Conservation (phyloP, 2,888 invertebrate species). For the Amiota communis region DNA sequence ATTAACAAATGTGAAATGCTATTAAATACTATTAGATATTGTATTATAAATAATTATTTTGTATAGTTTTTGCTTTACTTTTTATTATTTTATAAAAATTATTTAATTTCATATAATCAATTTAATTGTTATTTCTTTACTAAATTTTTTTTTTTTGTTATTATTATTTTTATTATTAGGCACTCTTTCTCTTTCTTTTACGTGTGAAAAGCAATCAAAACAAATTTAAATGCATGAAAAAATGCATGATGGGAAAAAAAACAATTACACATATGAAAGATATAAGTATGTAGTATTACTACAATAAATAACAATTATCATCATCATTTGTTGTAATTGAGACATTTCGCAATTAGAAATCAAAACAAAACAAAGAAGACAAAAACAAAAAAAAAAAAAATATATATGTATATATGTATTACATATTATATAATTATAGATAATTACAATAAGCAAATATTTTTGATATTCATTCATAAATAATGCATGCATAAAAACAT, state of each 20-base stretch:
- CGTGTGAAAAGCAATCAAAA: constrained; percentile 32
- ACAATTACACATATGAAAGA: background rate
- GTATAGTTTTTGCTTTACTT: no score
- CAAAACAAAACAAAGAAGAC: background rate
- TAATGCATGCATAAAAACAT: no score
- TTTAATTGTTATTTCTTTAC: background rate
- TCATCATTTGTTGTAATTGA: no score
- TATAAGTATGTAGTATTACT: no score
- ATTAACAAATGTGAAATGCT: no score
- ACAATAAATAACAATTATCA: no score
- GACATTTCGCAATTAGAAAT: no score
- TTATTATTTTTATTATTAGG: background rate
- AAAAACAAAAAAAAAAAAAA: constrained; percentile 23
- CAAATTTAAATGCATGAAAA: constrained; percentile 17
- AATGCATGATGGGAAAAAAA: constrained; percentile 30
- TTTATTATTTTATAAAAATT: background rate
- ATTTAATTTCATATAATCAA: background rate
- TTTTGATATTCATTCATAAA: no score
- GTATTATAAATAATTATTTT: no score
- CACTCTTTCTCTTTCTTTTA: constrained; percentile 5
- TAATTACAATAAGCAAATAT: no score
- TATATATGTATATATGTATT: no score
- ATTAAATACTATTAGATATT: no score
- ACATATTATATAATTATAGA: background rate
- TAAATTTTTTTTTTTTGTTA: background rate